Conservation (phyloP, 2,113 vertebrate species). For the Pelobates fuscus region DNA sequence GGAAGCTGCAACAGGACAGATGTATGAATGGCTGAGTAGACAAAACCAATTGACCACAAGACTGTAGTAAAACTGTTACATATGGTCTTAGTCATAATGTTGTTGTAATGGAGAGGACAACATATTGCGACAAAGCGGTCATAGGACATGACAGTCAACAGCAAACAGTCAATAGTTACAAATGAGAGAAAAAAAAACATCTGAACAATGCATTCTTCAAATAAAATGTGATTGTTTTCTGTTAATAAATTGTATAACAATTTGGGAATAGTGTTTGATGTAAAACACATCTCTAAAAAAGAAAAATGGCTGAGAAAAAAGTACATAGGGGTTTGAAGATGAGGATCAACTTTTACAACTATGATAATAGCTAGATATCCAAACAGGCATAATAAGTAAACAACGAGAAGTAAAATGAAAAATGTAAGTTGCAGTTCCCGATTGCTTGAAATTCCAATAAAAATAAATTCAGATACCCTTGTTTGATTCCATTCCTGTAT, state of each 20-base stretch:
- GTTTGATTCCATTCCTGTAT: too few relatives aligned
- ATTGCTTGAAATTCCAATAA: not conserved
- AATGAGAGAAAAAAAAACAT: constrained; percentile 17
- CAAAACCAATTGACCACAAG: constrained; percentile 52
- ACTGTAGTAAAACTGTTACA: constrained; percentile 46
- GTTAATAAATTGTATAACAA: constrained; percentile 30
- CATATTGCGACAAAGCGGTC: constrained; percentile 25
- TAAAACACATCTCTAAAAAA: constrained; percentile 32
- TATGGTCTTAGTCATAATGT: not conserved
- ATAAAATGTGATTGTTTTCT: constrained; percentile 35
- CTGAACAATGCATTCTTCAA: not conserved
- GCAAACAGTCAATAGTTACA: constrained; percentile 1
- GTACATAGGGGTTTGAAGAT: constrained; percentile 40
- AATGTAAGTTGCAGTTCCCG: not conserved
- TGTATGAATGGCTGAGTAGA: constrained; percentile 48
- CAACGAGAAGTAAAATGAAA: not conserved
- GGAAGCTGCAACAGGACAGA: constrained; percentile 52
- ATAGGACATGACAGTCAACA: constrained; percentile 20
- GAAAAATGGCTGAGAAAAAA: constrained; percentile 45
- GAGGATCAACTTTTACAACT: not conserved
- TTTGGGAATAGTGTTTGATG: constrained; percentile 19
- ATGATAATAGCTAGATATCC: not conserved
- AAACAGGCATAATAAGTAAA: not conserved
- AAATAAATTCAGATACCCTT: not conserved
- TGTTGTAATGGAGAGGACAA: not conserved